These are phyloP conservation scores for Apantesis nais DNA, from an alignment of 2,888 invertebrate genomes.

Conservation along the genomic window DNA sequence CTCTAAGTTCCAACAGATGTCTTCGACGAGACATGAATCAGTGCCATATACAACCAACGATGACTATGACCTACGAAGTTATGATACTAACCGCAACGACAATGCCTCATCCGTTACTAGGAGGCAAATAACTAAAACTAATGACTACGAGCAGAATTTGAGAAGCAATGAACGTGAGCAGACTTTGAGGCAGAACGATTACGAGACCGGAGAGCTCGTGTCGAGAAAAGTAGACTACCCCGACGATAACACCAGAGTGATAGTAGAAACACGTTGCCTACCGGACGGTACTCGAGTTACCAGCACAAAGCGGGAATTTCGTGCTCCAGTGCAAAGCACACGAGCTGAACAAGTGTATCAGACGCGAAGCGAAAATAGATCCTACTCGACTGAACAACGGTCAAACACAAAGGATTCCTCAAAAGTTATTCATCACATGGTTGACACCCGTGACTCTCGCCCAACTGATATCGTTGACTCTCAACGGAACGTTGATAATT, in stretches of 20 bases:
- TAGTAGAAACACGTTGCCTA: conserved; percentile 88
- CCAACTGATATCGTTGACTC: conserved; percentile 67
- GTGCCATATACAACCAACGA: conserved; percentile 68
- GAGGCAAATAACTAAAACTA: conserved; percentile 53
- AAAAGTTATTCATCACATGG: conserved; percentile 56
- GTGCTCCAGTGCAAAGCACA: conserved; percentile 69
- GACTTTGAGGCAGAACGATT: conserved; percentile 43
- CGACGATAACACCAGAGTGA: conserved; percentile 88
- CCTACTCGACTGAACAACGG: conserved; percentile 61
- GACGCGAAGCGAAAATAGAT: conserved; percentile 61
- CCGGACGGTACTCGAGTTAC: conserved; percentile 89
- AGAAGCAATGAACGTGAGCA: conserved; percentile 48
- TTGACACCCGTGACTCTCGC: conserved; percentile 56
- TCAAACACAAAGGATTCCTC: conserved; percentile 63
- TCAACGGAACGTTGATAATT: conserved; percentile 69
- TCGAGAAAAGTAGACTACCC: conserved; percentile 87
- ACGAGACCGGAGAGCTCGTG: conserved; percentile 78
- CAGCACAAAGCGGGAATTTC: conserved; percentile 88
- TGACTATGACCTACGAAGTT: conserved; percentile 59
- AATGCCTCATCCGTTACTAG: conserved; percentile 49
- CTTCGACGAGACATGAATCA: conserved; percentile 67
- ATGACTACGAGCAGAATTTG: conserved; percentile 55
- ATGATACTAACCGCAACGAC: conserved; percentile 64
- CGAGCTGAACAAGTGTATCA: conserved; percentile 69
- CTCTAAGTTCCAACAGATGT: conserved; percentile 70